phyloP scores from a whole-genome alignment of 2,113 vertebrate species.

The Tangachromis dhanisi region DNA sequence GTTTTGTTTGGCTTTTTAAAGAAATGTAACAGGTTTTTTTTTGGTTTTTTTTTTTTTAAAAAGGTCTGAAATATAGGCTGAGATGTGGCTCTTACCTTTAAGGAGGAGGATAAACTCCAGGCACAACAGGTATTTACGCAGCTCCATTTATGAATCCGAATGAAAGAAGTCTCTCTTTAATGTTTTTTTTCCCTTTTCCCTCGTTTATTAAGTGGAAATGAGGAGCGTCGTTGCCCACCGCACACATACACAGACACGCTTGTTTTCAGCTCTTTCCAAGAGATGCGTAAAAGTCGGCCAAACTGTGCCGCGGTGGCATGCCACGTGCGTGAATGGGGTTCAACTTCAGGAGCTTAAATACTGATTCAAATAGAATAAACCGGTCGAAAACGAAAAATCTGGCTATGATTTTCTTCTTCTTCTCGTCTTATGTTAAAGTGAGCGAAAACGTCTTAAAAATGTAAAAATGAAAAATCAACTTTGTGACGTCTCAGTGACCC shows the following conservation, averaged over 20 bases:
- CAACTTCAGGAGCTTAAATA: not conserved
- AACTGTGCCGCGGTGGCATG: slow-evolving; percentile 27
- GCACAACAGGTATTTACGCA: slow-evolving; percentile 53
- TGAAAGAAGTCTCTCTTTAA: not conserved
- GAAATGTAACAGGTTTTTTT: not conserved
- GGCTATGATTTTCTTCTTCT: not conserved
- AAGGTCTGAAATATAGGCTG: not conserved
- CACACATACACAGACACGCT: not conserved
- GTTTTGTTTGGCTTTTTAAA: not conserved
- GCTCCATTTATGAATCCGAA: slow-evolving; percentile 60
- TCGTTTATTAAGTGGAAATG: slow-evolving; percentile 19
- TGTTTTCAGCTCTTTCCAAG: slow-evolving; percentile 21
- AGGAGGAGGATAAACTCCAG: slow-evolving; percentile 63
- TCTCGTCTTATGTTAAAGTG: not conserved
- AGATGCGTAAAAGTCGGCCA: slow-evolving; percentile 37
- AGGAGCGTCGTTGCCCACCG: not conserved
- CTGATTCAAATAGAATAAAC: not conserved
- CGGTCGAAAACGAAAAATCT: not conserved
- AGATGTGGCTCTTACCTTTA: slow-evolving; percentile 59
- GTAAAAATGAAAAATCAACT: not conserved
- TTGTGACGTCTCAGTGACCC: slow-evolving; percentile 1
- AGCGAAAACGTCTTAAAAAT: not conserved
- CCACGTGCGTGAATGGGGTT: not conserved
- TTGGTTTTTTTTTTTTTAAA: too few species aligned
- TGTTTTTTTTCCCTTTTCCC: not conserved